Base-by-base conservation (phyloP, 2,888 invertebrate genomes). In the Diploptera punctata region DNA sequence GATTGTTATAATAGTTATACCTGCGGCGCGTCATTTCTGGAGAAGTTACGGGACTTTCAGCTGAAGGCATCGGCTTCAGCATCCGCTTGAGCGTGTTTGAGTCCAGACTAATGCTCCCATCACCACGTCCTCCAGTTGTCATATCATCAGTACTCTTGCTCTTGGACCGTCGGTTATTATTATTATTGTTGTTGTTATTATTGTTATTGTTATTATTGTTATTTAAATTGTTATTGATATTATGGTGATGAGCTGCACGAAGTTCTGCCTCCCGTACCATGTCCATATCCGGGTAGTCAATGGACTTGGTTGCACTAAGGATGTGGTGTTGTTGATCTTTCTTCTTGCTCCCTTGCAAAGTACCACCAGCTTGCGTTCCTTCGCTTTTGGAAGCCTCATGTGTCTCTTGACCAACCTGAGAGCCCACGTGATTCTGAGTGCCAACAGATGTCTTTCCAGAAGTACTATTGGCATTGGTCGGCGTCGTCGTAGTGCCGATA, bases 141-240 rank as follows among this genome's bases (percentile, higher is more conserved):
- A 95, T 95, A 81, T 95, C 94, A 83, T 95, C 95, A 68, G 95
- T 95, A 84, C 95, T 95, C 84, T 95, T 95, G 78, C 94, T 95
- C 81, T 94, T 94, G 75, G 87, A 89, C 76, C 92, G 89, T 75
- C 92, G 83, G 74, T 82, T 83, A 73, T 82, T 83, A 75, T 82
- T 83, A 44, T 81, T 82, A 75, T 81, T 83, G 74, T 82, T 83
- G 74, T 82, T 83, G 75, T 82, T 83, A 47, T 81, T 82, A 75
- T 81, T 83, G 75, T 75, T 79, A 73, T 77, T 80, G 74, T 77
- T 87, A 33, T 86, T 86, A 71, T 89, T 90, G 80, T 91, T 92
- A 82, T 91, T 92, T n/a, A n/a, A n/a, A 83, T 91, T 92, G 82
- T 91, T 87, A 76, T 91, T 87, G 80, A 91, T 89, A 80, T 88